These are phyloP conservation scores for Smithornis capensis DNA, from an alignment of 2,113 vertebrate genomes.

Conservation along the genomic window DNA sequence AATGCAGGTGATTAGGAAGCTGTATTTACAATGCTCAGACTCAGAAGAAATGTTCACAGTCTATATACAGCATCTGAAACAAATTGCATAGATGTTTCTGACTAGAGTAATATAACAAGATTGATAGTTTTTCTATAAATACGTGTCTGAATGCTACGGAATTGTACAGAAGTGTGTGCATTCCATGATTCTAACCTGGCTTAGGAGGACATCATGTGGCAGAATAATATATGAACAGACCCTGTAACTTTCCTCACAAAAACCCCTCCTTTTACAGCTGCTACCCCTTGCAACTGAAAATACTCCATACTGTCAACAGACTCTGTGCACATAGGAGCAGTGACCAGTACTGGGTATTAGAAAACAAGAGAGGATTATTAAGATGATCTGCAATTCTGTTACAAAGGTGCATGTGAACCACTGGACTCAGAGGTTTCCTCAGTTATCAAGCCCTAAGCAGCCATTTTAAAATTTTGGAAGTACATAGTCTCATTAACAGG, in stretches of 20 bases:
- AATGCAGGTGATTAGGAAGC: background rate
- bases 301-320: background rate
- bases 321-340: background rate
- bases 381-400: background rate
- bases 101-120: background rate
- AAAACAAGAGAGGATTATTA: background rate
- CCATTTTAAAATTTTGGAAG: background rate
- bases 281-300: background rate
- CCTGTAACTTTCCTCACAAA: background rate
- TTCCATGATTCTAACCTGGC: background rate
- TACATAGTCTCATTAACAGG: background rate
- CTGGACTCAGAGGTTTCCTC: background rate
- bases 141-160: background rate
- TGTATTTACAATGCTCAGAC: background rate
- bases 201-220: constrained; percentile 67
- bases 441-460: background rate
- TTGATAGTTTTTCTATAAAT: background rate
- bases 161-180: background rate
- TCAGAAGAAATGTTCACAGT: background rate
- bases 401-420: background rate
- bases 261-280: background rate
- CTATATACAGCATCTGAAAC: background rate
- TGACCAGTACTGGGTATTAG: background rate
- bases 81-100: background rate
- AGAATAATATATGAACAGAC: background rate